Evolutionary conservation across 2,797 vertebrate species (phyloP).

Genomic region (Halcyon badia): DNA sequence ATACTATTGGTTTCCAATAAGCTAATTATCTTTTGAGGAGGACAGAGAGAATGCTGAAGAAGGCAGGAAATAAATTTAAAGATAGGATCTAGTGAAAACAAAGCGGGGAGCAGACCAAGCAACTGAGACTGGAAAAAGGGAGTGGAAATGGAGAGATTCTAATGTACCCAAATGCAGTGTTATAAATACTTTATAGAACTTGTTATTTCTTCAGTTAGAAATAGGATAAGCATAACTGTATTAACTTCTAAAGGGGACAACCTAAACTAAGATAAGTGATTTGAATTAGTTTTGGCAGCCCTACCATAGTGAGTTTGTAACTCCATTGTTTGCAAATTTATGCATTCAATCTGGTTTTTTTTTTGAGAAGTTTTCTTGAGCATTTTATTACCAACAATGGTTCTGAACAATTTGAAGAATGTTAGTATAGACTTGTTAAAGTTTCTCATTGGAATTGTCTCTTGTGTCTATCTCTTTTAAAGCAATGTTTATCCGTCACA

Average conservation of each 20-base stretch:
- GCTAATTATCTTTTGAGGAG: not conserved
- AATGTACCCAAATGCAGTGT: not conserved
- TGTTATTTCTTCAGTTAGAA: not conserved
- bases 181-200: not conserved
- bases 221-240: not conserved
- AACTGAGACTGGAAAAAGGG: not conserved
- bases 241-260: not conserved
- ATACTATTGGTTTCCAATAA: not conserved
- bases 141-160: not conserved
- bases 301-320: not conserved
- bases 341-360: not conserved
- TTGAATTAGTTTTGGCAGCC: not conserved
- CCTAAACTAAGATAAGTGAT: not conserved
- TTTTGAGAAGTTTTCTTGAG: not conserved
- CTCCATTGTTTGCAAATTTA: not conserved
- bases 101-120: not conserved
- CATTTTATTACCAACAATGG: not conserved
- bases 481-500: not conserved
- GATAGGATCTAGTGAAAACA: not conserved
- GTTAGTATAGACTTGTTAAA: not conserved
- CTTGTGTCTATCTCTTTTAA: not conserved
- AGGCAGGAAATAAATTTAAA: not conserved
- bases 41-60: not conserved
- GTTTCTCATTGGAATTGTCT: not conserved
- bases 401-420: not conserved